Base-by-base conservation (phyloP, 2,797 vertebrate genomes). In the Sebastes taczanowskii region DNA sequence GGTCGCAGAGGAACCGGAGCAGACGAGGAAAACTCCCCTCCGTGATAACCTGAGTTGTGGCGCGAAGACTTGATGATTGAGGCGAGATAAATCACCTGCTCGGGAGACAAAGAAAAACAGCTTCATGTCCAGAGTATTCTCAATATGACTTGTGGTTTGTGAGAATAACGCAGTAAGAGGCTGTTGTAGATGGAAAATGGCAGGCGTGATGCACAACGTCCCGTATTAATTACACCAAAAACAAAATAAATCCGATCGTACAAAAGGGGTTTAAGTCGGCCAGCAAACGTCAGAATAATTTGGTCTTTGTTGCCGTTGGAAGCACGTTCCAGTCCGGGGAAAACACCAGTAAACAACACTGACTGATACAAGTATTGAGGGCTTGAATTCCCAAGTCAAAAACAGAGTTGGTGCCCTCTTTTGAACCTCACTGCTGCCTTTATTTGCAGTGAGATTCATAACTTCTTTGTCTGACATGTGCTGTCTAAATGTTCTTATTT, bases 331-430 rank as follows among this genome's bases (percentile, higher is more conserved):
- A 63, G 49, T 61, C 46, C 23, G 29, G 71, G 42, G 55, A 74
- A 78, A 82, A 67, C 16, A 34, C 13, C 20, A 64, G 53, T 38
- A 14, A 75, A 71, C 55, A 78, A 55, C 25, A 73, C 22, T 62
- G 49, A 59, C 22, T 49, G 20, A 71, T 14, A 6, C 0, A 3
- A 29, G 53, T 9, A 61, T 18, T 20, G 18, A 77, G 42, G 22
- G 49, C 3, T 16, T 75, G 7, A 27, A 64, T 30, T 34, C 67
- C 1, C 1, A 5, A 25, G n/a, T 35, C 7, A n/a, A 7, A 62
- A 78, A 34, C 58, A 55, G 62, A 68, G 65, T 89, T 89, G 84
- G 66, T 56, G 72, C 89, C 86, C 87, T 83, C 86, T 89, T 2
- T 53, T 84, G 90, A 78, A 1, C 13, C 29, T 69, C 46, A 74